Percentiles rank a stretch among this genome's conserved stretches.
phyloP scores from a whole-genome alignment of 1,140 invertebrate species.

The Drosophila subobscura region DNA sequence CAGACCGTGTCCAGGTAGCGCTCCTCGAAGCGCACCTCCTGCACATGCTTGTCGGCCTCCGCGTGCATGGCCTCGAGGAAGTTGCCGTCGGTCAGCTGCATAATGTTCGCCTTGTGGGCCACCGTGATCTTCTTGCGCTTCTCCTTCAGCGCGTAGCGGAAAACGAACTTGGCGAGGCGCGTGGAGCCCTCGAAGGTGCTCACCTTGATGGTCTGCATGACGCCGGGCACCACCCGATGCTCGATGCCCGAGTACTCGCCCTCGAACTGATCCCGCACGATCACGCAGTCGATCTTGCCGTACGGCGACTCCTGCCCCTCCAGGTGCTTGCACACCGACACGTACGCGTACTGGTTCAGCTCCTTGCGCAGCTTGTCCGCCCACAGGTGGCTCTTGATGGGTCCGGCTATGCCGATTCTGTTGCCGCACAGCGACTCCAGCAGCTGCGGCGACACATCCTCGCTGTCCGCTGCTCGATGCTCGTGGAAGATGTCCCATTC shows the following conservation, averaged over 20 bases:
- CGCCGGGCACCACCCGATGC: slow-evolving; percentile 58
- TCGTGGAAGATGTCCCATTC: slow-evolving; percentile 41
- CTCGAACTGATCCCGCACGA: slow-evolving; percentile 63
- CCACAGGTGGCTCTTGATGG: slow-evolving; percentile 14
- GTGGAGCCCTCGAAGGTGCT: slow-evolving; percentile 47
- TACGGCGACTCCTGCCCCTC: slow-evolving; percentile 43
- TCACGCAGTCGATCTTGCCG: slow-evolving; percentile 38
- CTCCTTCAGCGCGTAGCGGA: slow-evolving; percentile 37
- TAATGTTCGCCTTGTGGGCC: slow-evolving; percentile 70
- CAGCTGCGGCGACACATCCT: slow-evolving; percentile 14
- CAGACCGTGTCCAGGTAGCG: slow-evolving; percentile 62
- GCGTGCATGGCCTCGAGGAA: slow-evolving; percentile 53
- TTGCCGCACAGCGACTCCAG: slow-evolving; percentile 39
- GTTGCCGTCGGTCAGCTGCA: slow-evolving; percentile 61
- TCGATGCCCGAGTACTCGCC: slow-evolving; percentile 71
- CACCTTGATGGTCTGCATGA: slow-evolving; percentile 65
- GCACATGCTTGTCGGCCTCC: slow-evolving; percentile 11
- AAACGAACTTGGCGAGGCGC: slow-evolving; percentile 49
- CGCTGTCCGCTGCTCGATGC: background rate
- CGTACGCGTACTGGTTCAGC: slow-evolving; percentile 53
- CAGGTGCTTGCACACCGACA: slow-evolving; percentile 39
- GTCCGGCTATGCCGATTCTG: slow-evolving; percentile 57
- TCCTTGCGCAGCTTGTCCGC: slow-evolving; percentile 41
- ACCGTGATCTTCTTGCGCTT: slow-evolving; percentile 55
- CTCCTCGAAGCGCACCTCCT: slow-evolving; percentile 40